Percentiles rank a stretch among this genome's conserved stretches.
phyloP scores from a whole-genome alignment of 2,888 invertebrate genomes.

The Caenorhabditis wallacei region DNA sequence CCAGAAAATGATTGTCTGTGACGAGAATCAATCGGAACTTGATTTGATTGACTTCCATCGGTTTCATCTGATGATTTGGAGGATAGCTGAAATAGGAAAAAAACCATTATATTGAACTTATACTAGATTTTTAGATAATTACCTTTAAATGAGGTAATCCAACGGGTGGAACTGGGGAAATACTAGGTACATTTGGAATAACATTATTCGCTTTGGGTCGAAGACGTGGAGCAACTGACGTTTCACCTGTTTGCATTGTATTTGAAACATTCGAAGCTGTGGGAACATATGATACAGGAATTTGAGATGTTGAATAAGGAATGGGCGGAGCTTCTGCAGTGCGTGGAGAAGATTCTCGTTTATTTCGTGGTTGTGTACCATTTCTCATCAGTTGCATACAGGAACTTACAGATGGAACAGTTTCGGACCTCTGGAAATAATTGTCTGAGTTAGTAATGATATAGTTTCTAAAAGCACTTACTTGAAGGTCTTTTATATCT shows the following conservation, averaged over 20 bases:
- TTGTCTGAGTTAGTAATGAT: neutral
- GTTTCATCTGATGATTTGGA: conserved; percentile 12
- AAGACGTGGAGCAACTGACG: conserved; percentile 82
- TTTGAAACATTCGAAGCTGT: neutral
- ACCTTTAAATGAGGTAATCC: conserved; percentile 30
- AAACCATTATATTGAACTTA: no score
- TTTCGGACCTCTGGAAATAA: conserved; percentile 24
- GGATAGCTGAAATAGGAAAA: conserved; percentile 30
- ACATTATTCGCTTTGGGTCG: conserved; percentile 79
- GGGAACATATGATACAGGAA: no score
- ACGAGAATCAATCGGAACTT: neutral
- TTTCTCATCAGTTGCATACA: conserved; percentile 57
- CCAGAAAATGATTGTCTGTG: conserved; percentile 57
- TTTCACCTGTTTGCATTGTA: conserved; percentile 50
- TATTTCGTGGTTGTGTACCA: conserved; percentile 40
- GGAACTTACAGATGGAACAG: neutral
- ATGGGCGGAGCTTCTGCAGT: conserved; percentile 64
- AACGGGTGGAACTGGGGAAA: conserved; percentile 39
- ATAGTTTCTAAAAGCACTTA: neutral
- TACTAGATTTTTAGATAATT: no score
- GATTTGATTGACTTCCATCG: neutral
- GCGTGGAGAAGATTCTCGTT: conserved; percentile 8
- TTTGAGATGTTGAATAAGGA: conserved; percentile 14
- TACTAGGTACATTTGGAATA: conserved; percentile 49
- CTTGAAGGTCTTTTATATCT: conserved; percentile 83